Evolutionary conservation across 2,888 invertebrate species (phyloP), one percentile per base, ranked within the genome.

Genomic region (Orchesella flavescens): DNA sequence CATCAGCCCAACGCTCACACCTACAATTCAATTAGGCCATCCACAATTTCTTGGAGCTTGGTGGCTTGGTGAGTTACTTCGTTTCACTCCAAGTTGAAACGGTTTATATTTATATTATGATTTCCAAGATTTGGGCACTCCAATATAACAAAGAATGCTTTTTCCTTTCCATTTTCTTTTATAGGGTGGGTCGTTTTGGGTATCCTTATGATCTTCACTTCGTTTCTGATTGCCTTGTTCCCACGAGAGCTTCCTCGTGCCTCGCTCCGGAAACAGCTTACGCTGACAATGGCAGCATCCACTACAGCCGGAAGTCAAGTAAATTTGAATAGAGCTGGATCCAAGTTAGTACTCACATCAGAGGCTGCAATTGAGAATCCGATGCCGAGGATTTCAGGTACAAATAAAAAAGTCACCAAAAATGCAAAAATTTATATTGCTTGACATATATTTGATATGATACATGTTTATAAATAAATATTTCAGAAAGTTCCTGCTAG

Each of bases 31-130:
- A 65, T 91, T 91, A 65, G 91, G 91, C 79, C 93, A 93, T 89
- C 82, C 81, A 5, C 79, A 77, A 53, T 94, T 94, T 94, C 89
- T 93, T 57, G 94, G 94, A 21, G 94, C 94, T 12, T 94, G 94
- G 94, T 94, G 94, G 94, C 90, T 94, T n/a, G 94, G 93, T 89
- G 85, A 85, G 87, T 71, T 21, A 55, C 55, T 66, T 24, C 15
- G 43, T 63, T 7, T 61, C 43, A 2, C 15, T 17, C 17, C 1
- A 12, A 46, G 17, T 61, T n/a, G 61, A 17, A 24, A 74, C 43
- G 17, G 34, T 44, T 73, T 13, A 34, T 7, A 34, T 34, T 34
- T 34, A 34, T 34, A 34, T 34, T 2, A 34, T 34, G 7, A n/a
- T 7, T 34, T 34, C 7, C 3, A 34, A 2, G 7, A 34, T 34